Evolutionary conservation across 37 sponge, comb jelly and placozoan species (phyloP).

Genomic region (Halichondria panicea): DNA sequence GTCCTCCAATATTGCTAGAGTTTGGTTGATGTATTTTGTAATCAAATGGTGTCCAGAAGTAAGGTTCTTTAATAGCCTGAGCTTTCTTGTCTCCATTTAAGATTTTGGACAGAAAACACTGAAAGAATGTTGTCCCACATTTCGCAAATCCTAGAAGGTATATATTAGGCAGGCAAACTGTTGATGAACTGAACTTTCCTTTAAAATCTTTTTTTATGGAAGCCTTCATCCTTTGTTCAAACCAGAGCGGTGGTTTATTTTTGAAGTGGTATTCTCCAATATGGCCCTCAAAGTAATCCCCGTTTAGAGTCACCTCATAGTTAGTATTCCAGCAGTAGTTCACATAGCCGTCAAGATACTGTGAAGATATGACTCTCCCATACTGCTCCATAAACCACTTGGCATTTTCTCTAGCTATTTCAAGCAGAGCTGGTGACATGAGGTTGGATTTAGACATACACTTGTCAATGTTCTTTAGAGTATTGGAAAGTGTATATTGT

Average conservation of each 20-base stretch:
- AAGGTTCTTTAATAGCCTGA: constrained; percentile 27
- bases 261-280: neutral
- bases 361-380: constrained; percentile 3
- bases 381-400: neutral
- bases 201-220: neutral
- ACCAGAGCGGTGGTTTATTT: no score
- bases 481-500: no score
- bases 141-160: constrained; percentile 56
- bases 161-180: constrained; percentile 36
- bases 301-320: no score
- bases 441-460: no score
- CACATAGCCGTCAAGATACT: neutral
- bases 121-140: constrained; percentile 45
- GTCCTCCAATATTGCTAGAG: neutral
- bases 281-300: neutral
- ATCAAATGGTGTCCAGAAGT: constrained; percentile 23
- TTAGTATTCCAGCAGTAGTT: constrained; percentile 5
- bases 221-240: no score
- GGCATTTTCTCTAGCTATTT: no score
- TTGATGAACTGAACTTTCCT: neutral
- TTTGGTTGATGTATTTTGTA: neutral
- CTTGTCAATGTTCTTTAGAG: no score
- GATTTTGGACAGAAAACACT: constrained; percentile 13
- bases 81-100: neutral
- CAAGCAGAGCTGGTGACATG: no score